Evolutionary conservation across 2,113 vertebrate genomes (phyloP), one percentile per base, ranked within the genome.

Genomic region (Leucoraja erinaceus): DNA sequence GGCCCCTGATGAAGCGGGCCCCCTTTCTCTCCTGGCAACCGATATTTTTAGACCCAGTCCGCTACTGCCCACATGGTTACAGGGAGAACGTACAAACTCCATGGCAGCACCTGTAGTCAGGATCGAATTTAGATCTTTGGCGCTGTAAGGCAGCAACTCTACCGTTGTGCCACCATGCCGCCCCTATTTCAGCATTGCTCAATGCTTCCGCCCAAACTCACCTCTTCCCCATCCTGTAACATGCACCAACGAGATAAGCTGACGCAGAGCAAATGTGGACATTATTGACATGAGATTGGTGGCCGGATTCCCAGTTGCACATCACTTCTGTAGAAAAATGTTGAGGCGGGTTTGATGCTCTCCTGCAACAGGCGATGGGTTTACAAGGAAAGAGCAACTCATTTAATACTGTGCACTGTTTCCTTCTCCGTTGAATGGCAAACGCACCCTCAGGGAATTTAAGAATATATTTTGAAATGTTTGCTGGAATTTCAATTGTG

Each of bases 401-500:
- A 59, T n/a, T 63, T 31, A 18, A 63, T 16, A 63, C 5, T 5
- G 28, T 11, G 14, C 22, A 10, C n/a, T 31, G 14, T 88, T 66
- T 31, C 9, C 59, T 18, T 63, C 5, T 61, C 12, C 61, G 18
- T 3, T 31, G 83, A 84, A 88, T 31, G 14, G 83, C 59, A 28
- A n/a, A 63, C 28, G 18, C 59, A 47, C 16, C 59, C 59, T 88
- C n/a, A 7, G 59, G 59, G 78, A 63, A 88, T 31, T 63, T 31
- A 11, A 28, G 28, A 56, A 20, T 56, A 31, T 88, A 63, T 83
- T 83, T 88, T 14, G 0, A 72, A 72, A n/a, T 18, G 6, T 63
- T 86, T 63, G 59, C 61, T 7, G 59, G 83, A 88, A 31, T 86
- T 86, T 86, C 54, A n/a, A 28, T 86, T 86, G 83, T 86, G 56